Percentiles rank a stretch among this genome's conserved stretches.
These are phyloP conservation scores for Nomia melanderi DNA, from an alignment of 1,140 invertebrate genomes.

Conservation along the genomic window DNA sequence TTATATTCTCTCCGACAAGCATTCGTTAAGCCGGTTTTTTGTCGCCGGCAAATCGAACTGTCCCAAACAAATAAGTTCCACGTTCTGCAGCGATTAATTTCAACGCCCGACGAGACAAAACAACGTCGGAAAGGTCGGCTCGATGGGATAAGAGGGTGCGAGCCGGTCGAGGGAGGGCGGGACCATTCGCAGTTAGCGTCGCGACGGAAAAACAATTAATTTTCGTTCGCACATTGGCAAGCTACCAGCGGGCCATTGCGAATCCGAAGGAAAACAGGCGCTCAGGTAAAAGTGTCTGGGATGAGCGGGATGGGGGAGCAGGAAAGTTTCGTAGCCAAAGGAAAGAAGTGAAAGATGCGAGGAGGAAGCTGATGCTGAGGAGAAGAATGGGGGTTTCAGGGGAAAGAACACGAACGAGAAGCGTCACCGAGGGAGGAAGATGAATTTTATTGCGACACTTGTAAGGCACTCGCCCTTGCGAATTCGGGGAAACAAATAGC, in stretches of 20 bases:
- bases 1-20: no score
- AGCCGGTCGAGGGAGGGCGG: background rate
- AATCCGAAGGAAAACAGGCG: background rate
- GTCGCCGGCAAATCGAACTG: constrained; percentile 24
- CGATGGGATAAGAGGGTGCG: background rate
- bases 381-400: background rate
- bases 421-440: background rate
- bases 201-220: constrained; percentile 39
- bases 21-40: constrained; percentile 20
- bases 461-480: constrained; percentile 6
- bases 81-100: constrained; percentile 32
- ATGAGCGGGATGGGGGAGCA: no score
- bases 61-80: constrained; percentile 31
- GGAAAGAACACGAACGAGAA: no score
- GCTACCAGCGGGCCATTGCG: background rate
- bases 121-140: background rate
- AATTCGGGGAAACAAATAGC: constrained; percentile 32
- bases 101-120: background rate
- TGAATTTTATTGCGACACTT: constrained; percentile 45
- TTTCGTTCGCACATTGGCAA: constrained; percentile 36
- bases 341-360: constrained; percentile 5
- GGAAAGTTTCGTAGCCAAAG: background rate
- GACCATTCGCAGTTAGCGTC: constrained; percentile 11
- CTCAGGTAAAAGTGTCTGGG: background rate
- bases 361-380: background rate